These are phyloP conservation scores for Dendrocincla tyrannina DNA, from an alignment of 2,797 vertebrate species.

Conservation along the genomic window DNA sequence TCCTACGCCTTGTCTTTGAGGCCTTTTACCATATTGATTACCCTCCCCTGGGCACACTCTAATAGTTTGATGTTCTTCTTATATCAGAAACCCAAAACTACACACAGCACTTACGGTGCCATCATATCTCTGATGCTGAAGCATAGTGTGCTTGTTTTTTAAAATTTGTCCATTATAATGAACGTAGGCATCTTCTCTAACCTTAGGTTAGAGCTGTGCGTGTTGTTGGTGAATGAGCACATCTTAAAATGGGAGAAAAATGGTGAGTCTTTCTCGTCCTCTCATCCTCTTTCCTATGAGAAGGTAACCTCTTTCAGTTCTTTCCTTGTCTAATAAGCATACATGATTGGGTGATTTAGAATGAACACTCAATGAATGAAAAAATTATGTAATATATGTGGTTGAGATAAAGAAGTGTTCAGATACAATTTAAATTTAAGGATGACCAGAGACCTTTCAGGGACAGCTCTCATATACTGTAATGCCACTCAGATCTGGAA, in stretches of 20 bases:
- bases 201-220: slow-evolving; percentile 26
- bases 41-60: background rate
- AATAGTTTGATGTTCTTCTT: background rate
- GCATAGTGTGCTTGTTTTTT: background rate
- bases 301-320: background rate
- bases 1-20: rapidly evolving
- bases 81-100: background rate
- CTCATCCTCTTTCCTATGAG: background rate
- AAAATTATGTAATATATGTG: background rate
- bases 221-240: slow-evolving; percentile 39
- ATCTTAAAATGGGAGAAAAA: slow-evolving; percentile 23
- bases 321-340: background rate
- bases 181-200: background rate
- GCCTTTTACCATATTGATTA: background rate
- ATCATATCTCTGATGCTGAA: background rate
- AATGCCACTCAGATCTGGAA: background rate
- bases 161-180: background rate
- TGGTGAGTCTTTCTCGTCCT: background rate
- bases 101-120: background rate
- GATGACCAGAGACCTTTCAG: background rate
- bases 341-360: background rate
- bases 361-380: background rate
- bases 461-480: background rate
- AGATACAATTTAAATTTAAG: background rate
- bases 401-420: background rate